phyloP scores from a whole-genome alignment of 2,113 vertebrate genomes.

The Rhipidura dahli region DNA sequence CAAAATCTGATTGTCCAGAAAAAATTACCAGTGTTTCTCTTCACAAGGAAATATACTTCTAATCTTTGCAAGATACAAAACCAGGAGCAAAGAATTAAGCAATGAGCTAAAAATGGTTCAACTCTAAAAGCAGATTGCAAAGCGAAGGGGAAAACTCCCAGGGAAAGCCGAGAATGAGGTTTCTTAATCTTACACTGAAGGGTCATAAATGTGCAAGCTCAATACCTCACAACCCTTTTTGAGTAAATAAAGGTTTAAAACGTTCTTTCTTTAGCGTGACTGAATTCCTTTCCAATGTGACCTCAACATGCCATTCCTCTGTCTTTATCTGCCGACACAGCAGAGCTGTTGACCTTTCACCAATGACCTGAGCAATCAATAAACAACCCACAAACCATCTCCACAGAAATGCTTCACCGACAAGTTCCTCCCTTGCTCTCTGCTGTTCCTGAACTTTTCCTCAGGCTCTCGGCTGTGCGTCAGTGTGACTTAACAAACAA shows the following conservation, averaged over 20 bases:
- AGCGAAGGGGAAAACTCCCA: conserved; percentile 3
- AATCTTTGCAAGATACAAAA: conserved; percentile 6
- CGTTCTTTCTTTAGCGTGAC: conserved; percentile 27
- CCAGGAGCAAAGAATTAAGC: conserved; percentile 6
- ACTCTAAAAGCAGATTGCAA: conserved; percentile 3
- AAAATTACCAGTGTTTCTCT: not conserved
- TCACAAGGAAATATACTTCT: not conserved
- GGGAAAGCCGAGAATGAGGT: not conserved
- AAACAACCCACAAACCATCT: conserved; percentile 48
- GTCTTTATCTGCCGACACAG: conserved; percentile 55
- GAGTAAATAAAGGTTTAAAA: conserved; percentile 61
- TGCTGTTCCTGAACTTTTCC: not conserved
- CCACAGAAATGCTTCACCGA: not conserved
- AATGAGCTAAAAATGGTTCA: conserved; percentile 13
- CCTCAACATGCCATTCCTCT: conserved; percentile 60
- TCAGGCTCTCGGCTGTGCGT: not conserved
- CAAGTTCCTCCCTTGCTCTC: not conserved
- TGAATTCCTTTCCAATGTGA: conserved; percentile 59
- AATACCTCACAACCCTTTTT: conserved; percentile 35
- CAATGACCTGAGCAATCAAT: conserved; percentile 50
- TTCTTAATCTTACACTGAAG: conserved; percentile 20
- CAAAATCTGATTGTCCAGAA: not conserved
- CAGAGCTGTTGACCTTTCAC: conserved; percentile 56
- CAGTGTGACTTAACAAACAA: not conserved
- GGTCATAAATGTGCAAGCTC: conserved; percentile 34